Conservation (phyloP, 2,113 vertebrate genomes). For the Apteryx owenii region DNA sequence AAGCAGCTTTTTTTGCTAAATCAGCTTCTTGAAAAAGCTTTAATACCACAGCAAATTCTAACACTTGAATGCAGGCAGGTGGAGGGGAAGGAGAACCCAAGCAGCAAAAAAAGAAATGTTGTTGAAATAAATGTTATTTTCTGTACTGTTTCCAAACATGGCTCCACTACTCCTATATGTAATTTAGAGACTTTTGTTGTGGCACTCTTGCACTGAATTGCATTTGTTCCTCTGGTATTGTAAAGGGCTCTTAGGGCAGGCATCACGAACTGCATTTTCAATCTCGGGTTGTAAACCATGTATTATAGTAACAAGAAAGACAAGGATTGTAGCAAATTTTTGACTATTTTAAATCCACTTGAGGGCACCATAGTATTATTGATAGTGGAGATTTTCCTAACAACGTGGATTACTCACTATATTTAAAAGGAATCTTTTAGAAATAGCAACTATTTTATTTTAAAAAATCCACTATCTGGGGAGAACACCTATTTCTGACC, state of each 20-base stretch:
- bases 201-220: accelerated
- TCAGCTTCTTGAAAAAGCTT: not conserved
- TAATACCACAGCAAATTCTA: not conserved
- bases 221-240: not conserved
- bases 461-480: not conserved
- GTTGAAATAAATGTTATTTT: not conserved
- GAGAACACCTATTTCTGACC: not conserved
- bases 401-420: accelerated
- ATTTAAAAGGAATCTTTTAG: not conserved
- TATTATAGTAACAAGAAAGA: accelerated
- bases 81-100: not conserved
- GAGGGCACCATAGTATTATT: not conserved
- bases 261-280: not conserved
- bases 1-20: accelerated
- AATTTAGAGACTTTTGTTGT: not conserved
- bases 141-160: not conserved
- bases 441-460: not conserved
- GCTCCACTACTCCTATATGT: not conserved
- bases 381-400: not conserved
- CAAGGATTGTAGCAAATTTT: accelerated
- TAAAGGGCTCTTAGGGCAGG: not conserved
- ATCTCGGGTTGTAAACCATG: not conserved
- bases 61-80: not conserved
- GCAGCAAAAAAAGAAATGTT: not conserved
- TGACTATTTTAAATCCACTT: constrained; percentile 2